Evolutionary conservation across 2,888 invertebrate species (phyloP).

Genomic region (Pocota personata): DNA sequence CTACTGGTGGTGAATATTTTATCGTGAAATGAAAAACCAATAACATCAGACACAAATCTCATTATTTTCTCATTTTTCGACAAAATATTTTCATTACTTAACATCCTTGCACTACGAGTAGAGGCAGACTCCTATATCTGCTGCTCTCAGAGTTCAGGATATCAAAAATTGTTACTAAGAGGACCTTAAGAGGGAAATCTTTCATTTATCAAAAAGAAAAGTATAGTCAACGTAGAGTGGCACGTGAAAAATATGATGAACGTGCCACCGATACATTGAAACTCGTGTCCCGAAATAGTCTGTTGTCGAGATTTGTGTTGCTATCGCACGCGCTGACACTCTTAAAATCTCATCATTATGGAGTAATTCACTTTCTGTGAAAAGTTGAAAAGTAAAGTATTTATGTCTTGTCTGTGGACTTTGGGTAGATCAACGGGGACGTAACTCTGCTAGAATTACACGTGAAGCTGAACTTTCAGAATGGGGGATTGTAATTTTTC

Average conservation of each 20-base stretch:
- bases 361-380: background rate
- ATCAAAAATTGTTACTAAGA: conserved; percentile 21
- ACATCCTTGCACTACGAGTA: background rate
- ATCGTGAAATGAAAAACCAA: background rate
- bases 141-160: background rate
- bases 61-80: conserved; percentile 15
- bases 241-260: background rate
- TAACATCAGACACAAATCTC: conserved; percentile 14
- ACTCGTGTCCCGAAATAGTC: conserved; percentile 2
- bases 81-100: background rate
- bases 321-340: background rate
- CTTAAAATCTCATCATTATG: background rate
- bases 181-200: conserved; percentile 1
- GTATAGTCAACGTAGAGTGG: background rate
- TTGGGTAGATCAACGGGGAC: background rate
- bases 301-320: background rate
- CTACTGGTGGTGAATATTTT: background rate
- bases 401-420: background rate
- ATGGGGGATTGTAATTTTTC: conserved; percentile 24
- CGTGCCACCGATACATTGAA: background rate
- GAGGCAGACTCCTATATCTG: background rate
- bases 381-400: background rate
- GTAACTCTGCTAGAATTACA: background rate
- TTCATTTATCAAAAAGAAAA: background rate
- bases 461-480: background rate